These are phyloP conservation scores for Acanthis flammea DNA, from an alignment of 2,797 vertebrate species.

Conservation along the genomic window DNA sequence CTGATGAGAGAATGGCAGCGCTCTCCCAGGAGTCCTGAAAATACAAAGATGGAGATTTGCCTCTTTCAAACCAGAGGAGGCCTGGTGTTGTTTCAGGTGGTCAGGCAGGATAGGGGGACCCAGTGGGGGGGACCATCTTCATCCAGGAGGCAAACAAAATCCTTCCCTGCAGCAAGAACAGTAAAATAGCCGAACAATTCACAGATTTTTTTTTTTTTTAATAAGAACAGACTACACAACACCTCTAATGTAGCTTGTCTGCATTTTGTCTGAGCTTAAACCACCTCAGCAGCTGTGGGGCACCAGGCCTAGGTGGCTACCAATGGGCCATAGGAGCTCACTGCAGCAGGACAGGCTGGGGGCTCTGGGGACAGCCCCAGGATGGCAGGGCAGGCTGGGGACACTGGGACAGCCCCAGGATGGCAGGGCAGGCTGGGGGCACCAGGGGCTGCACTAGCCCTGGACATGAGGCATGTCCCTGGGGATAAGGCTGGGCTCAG, in stretches of 20 bases:
- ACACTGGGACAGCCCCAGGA: not conserved
- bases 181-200: not conserved
- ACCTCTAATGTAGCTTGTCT: not conserved
- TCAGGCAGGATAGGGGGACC: not conserved
- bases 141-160: not conserved
- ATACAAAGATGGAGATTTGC: not conserved
- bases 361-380: too few relatives aligned
- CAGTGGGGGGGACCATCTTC: accelerated
- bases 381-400: not conserved
- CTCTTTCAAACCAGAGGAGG: not conserved
- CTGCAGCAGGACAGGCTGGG: not conserved
- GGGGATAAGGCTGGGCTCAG: accelerated
- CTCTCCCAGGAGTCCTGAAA: not conserved
- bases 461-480: accelerated
- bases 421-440: not conserved
- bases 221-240: not conserved
- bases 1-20: not conserved
- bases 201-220: accelerated
- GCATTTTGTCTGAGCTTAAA: not conserved
- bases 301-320: not conserved
- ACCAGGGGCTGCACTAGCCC: not conserved
- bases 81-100: not conserved
- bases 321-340: not conserved
- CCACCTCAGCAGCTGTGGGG: not conserved
- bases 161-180: not conserved